Base-by-base conservation (phyloP, 2,113 vertebrate genomes). In the Quiscalus mexicanus region DNA sequence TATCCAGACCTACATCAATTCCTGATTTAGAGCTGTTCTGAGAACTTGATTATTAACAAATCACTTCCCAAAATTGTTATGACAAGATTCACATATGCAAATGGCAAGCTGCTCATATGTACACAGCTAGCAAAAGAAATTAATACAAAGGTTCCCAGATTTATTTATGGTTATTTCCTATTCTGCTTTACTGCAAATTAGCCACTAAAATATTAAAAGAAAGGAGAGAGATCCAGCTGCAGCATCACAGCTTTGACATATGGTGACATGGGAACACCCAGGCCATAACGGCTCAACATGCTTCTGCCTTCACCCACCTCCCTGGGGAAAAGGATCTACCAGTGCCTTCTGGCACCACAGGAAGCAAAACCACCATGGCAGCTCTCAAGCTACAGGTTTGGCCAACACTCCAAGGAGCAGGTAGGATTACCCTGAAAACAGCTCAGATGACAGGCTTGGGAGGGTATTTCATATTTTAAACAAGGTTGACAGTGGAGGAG, bases 21-120 rank as follows among this genome's bases (percentile, higher is more conserved):
- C 98, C 97, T 69, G 86, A 97, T 97, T 97, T 98, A 98, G 96
- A 97, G 97, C 97, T 97, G 95, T 96, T 97, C 90, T 33, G 97
- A 98, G 97, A 97, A 98, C 97, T 97, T 96, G 97, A 98, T 98
- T 97, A 97, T 98, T 98, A 98, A 98, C 97, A 98, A 98, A 98
- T 98, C 96, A 95, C 97, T 98, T 98, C 96, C 96, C 60, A 59
- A 97, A 97, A 98, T 90, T 83, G 97, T 97, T 97, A 97, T 90
- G 96, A 98, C 96, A 98, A 97, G 97, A 96, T 97, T 91, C 97
- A 97, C 97, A 97, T 97, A 98, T 97, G 97, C 96, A 98, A 98
- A 98, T 75, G 62, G 95, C 94, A 97, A 97, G 95, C 96, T 63
- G 74, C 92, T 98, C 96, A 13, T 94, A 96, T 84, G 96, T 95